Conservation (phyloP, 2,888 invertebrate species). For the Drosophila formosana region DNA sequence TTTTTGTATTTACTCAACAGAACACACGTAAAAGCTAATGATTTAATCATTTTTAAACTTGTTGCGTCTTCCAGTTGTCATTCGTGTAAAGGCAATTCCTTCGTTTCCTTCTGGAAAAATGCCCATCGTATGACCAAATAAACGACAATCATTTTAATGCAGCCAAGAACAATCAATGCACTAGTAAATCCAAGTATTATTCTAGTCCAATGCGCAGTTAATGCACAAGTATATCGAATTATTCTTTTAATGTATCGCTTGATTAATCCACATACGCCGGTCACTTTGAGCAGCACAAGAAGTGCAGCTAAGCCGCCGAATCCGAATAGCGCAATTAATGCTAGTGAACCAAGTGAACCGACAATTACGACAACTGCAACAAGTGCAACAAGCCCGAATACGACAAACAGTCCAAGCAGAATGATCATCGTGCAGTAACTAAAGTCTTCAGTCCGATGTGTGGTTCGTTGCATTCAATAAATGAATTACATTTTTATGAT, state of each 20-base stretch:
- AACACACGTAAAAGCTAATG: background rate
- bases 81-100: background rate
- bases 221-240: background rate
- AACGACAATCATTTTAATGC: background rate
- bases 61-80: background rate
- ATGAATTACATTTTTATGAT: too few relatives aligned
- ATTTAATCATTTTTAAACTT: background rate
- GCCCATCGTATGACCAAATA: background rate
- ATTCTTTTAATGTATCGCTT: background rate
- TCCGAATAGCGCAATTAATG: background rate
- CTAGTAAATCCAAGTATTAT: background rate
- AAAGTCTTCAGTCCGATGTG: background rate
- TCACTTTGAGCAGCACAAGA: background rate
- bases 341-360: background rate
- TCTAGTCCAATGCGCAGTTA: background rate
- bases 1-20: conserved; percentile 5
- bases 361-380: background rate
- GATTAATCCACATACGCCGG: background rate
- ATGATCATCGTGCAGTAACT: background rate
- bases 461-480: too few relatives aligned
- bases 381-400: background rate
- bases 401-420: background rate
- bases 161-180: background rate
- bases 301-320: background rate
- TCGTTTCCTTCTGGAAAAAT: background rate